A percentile compares a stretch with the other conserved stretches of the same genome.
These are phyloP conservation scores for Amblyraja radiata DNA, from an alignment of 2,797 vertebrate genomes.

Conservation along the genomic window DNA sequence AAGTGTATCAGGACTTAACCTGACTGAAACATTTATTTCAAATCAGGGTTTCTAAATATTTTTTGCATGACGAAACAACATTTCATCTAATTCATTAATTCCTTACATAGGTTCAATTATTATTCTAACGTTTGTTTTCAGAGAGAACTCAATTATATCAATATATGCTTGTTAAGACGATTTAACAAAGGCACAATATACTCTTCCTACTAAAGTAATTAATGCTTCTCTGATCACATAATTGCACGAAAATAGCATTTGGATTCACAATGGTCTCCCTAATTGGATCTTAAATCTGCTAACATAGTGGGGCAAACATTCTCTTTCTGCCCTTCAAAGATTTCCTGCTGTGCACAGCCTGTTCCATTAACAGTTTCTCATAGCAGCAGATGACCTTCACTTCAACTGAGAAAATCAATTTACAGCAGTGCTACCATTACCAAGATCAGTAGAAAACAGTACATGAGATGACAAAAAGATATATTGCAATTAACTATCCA, in stretches of 20 bases:
- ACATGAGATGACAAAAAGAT: neutral
- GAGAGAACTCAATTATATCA: constrained; percentile 48
- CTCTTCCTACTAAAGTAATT: constrained; percentile 53
- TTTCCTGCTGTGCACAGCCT: constrained; percentile 54
- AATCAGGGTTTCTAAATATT: neutral
- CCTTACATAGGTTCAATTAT: neutral
- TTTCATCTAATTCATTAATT: constrained; percentile 6
- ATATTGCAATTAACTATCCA: constrained; percentile 3
- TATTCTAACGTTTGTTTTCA: constrained; percentile 34
- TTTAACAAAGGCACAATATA: constrained; percentile 51
- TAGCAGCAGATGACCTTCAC: constrained; percentile 52
- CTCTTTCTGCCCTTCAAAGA: constrained; percentile 53
- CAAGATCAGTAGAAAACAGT: constrained; percentile 12
- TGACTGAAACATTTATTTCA: neutral
- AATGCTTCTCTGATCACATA: constrained; percentile 57
- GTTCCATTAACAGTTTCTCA: constrained; percentile 50
- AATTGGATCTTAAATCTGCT: constrained; percentile 47
- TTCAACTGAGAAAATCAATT: constrained; percentile 56
- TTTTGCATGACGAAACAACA: neutral
- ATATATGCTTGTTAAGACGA: constrained; percentile 49
- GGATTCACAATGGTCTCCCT: constrained; percentile 52
- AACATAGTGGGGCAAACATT: constrained; percentile 49
- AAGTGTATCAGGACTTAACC: neutral
- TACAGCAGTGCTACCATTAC: constrained; percentile 44
- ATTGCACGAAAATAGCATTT: constrained; percentile 54